Evolutionary conservation across 2,113 vertebrate genomes (phyloP).

Genomic region (Cinclus mexicanus): DNA sequence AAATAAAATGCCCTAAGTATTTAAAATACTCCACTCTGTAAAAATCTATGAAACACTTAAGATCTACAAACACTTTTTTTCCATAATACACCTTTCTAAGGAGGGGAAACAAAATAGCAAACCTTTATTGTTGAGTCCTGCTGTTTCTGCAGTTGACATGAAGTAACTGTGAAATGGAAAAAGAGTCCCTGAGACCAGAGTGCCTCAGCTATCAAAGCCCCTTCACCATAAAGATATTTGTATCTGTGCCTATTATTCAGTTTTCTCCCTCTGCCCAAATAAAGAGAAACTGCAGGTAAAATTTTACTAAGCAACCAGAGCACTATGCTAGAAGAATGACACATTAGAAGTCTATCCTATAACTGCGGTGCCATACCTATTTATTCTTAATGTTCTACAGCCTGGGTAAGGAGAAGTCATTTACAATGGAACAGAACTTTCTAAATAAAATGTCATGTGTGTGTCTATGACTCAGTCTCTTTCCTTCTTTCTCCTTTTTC

Average conservation of each 20-base stretch:
- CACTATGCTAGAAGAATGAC: neutral
- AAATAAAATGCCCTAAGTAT: neutral
- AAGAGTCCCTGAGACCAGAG: neutral
- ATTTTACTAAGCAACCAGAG: neutral
- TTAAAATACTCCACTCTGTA: neutral
- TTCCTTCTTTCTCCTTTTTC: neutral
- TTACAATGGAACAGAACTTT: neutral
- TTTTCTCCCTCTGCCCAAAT: neutral
- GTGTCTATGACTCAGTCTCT: neutral
- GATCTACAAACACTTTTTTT: neutral
- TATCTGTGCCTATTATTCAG: neutral
- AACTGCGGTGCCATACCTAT: neutral
- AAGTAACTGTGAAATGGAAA: neutral
- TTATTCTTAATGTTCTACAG: neutral
- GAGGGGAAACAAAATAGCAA: neutral
- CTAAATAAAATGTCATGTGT: neutral
- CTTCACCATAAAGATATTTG: neutral
- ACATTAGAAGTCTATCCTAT: neutral
- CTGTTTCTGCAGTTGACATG: rapidly evolving
- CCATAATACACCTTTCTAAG: neutral
- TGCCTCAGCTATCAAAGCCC: neutral
- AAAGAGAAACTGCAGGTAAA: neutral
- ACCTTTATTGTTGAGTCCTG: neutral
- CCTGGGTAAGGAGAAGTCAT: neutral
- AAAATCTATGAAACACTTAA: neutral